phyloP scores from a whole-genome alignment of 2,888 invertebrate species.

The Zootermopsis nevadensis region DNA sequence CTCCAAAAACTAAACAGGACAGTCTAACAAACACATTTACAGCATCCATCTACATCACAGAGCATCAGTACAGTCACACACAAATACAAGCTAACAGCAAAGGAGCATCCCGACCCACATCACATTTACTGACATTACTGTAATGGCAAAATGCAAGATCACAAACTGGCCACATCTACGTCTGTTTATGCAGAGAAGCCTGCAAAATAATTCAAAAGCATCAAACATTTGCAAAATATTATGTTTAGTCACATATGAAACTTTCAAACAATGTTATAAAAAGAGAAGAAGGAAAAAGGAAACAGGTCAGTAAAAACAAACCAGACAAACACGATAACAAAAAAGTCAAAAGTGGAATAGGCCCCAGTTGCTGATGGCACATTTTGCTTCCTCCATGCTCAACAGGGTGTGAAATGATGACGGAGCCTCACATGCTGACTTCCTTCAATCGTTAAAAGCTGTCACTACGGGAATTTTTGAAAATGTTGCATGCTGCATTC shows the following conservation, averaged over 20 bases:
- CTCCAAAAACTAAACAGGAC: too few species aligned
- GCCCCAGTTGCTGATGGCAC: neutral
- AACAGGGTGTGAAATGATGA: constrained; percentile 4
- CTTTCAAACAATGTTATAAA: neutral
- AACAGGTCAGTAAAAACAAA: neutral
- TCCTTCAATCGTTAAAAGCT: neutral
- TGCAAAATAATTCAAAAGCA: neutral
- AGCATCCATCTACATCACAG: too few species aligned
- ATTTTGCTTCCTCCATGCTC: neutral
- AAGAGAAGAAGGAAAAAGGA: neutral
- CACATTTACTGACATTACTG: too few species aligned
- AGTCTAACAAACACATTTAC: too few species aligned
- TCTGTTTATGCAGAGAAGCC: too few species aligned
- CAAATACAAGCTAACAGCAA: too few species aligned
- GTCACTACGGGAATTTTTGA: neutral
- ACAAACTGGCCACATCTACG: too few species aligned
- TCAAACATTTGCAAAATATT: neutral
- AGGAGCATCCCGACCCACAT: too few species aligned
- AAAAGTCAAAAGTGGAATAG: neutral
- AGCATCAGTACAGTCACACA: too few species aligned
- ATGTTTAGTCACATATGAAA: neutral
- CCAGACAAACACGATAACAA: neutral
- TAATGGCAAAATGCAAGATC: too few species aligned
- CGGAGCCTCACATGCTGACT: neutral
- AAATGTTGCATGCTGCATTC: constrained; percentile 10